Evolutionary conservation across 2,888 invertebrate species (phyloP), one percentile per base, ranked within the genome.

Genomic region (Parasteatoda lunata): DNA sequence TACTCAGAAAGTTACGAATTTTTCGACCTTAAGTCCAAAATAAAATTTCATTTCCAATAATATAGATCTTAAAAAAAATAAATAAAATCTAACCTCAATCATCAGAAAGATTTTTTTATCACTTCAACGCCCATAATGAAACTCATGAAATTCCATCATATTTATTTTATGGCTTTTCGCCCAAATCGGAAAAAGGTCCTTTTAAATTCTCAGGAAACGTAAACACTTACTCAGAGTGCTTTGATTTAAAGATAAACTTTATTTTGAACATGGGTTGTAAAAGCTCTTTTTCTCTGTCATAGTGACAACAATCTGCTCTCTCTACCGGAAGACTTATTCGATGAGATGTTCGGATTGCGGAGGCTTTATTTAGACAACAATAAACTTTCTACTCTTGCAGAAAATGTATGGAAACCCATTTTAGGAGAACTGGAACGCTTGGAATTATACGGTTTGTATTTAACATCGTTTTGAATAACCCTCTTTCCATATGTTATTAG

Each of bases 301-400:
- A 88, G 88, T 11, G 78, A 88, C 66, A 88, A 88, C 68, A 51
- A 52, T 11, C n/a, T 88, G 45, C 15, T 5, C 8, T n/a, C 48
- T 2, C 59, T 88, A 4, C 83, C 83, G 4, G 70, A 76, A 9
- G 79, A 79, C 49, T 11, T 76, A 2, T 88, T 88, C 15, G 65
- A 79, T 7, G 88, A 84, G 71, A 83, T 83, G 79, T 5, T 71
- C 6, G 79, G 79, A 3, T 52, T 88, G 11, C 73, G 79, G 6
- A 75, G 88, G 13, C 54, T 88, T 7, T 83, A 88, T 49, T 51
- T 88, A 66, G 83, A 83, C 47, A 65, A 77, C 76, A 88, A 88
- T 30, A 49, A 71, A 3, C 78, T 88, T 0, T 15, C 51, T 30
- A 66, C 59, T 4, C 59, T 88, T 4, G 47, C 68, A 0, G 47